A percentile compares a stretch with the other conserved stretches of the same genome.
Conservation (phyloP, 2,888 invertebrate species). For the Eristalinus sepulchralis region DNA sequence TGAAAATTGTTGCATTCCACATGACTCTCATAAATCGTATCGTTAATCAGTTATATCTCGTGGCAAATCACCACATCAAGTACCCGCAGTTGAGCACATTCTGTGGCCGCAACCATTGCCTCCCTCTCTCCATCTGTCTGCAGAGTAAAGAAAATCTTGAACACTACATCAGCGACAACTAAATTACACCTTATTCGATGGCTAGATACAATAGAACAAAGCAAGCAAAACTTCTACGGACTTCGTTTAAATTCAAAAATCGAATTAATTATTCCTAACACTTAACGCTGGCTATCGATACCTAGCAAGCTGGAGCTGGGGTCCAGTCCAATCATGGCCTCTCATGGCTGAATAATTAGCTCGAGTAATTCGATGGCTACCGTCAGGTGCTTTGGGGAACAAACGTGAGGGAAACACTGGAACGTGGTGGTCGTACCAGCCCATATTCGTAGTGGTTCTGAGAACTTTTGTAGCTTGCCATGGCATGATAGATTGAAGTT, state of each 20-base stretch:
- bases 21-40: neutral
- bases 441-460: neutral
- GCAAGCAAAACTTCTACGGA: conserved; percentile 13
- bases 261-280: conserved; percentile 61
- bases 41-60: neutral
- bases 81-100: too few relatives aligned
- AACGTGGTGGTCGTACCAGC: neutral
- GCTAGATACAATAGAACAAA: conserved; percentile 51
- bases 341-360: conserved; percentile 40
- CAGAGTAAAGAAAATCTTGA: conserved; percentile 8
- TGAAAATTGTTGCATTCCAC: neutral
- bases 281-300: conserved; percentile 38
- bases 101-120: too few relatives aligned
- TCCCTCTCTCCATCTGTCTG: neutral
- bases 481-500: neutral
- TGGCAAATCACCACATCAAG: neutral
- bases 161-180: conserved; percentile 61
- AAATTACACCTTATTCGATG: conserved; percentile 64
- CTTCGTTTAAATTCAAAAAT: conserved; percentile 60
- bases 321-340: conserved; percentile 4
- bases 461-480: neutral
- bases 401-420: neutral
- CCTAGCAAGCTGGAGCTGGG: neutral
- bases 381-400: conserved; percentile 1
- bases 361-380: conserved; percentile 45